Evolutionary conservation across 2,113 vertebrate species (phyloP).

Genomic region (Apus apus): DNA sequence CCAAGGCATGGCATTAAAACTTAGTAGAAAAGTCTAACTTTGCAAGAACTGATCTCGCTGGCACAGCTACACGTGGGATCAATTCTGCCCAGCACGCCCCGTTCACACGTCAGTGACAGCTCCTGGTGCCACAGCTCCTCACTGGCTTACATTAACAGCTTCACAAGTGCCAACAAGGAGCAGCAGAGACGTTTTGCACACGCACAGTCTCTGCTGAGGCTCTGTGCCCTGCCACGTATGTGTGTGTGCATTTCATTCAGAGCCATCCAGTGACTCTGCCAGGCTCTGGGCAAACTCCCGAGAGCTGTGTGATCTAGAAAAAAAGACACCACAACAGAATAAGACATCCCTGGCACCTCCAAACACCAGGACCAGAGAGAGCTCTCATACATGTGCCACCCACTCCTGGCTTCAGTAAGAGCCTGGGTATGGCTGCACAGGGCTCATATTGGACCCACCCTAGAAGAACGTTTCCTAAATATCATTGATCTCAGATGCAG

Average conservation of each 20-base stretch:
- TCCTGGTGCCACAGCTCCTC: neutral
- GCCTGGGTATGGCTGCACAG: neutral
- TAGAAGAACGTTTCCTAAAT: neutral
- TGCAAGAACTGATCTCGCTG: neutral
- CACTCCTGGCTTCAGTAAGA: neutral
- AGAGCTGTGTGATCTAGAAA: neutral
- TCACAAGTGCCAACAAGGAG: neutral
- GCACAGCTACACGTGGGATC: neutral
- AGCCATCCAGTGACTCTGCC: neutral
- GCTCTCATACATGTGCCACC: neutral
- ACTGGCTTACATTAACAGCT: neutral
- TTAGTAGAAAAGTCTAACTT: neutral
- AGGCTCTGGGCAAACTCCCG: neutral
- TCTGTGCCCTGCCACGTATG: neutral
- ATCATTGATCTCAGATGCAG: neutral
- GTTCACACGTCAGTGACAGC: neutral
- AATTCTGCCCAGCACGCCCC: fast-evolving
- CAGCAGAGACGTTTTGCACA: neutral
- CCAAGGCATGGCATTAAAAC: neutral
- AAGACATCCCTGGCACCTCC: neutral
- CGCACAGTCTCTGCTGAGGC: neutral
- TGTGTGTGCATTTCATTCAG: neutral
- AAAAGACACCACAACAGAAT: neutral
- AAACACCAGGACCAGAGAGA: neutral
- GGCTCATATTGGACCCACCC: neutral